Conservation (phyloP, 2,888 invertebrate genomes). For the Lutraria lutraria region DNA sequence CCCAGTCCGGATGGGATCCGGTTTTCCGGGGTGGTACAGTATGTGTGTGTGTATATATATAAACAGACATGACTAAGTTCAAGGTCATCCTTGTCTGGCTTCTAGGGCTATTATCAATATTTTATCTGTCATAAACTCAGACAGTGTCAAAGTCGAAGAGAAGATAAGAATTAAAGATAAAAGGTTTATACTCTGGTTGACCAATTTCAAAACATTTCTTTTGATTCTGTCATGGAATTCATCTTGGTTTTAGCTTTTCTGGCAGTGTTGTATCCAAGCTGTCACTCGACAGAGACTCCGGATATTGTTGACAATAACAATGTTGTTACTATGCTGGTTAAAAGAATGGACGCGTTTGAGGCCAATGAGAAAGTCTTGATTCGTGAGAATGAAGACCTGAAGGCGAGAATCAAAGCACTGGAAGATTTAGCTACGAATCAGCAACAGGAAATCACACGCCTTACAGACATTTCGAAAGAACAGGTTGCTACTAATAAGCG, state of each 20-base stretch:
- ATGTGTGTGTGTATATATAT: too few species aligned
- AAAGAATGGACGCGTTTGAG: neutral
- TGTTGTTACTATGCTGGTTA: neutral
- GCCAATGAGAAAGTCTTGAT: neutral
- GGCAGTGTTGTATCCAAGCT: neutral
- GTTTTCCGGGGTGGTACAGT: too few species aligned
- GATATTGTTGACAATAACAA: neutral
- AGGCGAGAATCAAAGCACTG: neutral
- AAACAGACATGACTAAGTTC: too few species aligned
- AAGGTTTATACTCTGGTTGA: neutral
- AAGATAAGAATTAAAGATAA: neutral
- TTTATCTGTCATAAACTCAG: too few species aligned
- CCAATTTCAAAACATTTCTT: neutral
- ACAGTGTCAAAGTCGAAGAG: too few species aligned
- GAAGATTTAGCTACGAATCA: neutral
- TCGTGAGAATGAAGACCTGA: constrained; percentile 4
- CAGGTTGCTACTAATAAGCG: neutral
- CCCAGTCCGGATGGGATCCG: too few species aligned
- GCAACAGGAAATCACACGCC: neutral
- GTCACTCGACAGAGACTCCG: neutral
- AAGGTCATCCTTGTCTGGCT: too few species aligned
- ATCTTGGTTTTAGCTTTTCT: neutral
- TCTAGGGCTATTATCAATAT: too few species aligned
- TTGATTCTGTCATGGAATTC: neutral
- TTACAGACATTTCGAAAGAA: neutral